These are phyloP conservation scores for Cheumatopsyche charites DNA, from an alignment of 1,140 invertebrate genomes.

Conservation along the genomic window DNA sequence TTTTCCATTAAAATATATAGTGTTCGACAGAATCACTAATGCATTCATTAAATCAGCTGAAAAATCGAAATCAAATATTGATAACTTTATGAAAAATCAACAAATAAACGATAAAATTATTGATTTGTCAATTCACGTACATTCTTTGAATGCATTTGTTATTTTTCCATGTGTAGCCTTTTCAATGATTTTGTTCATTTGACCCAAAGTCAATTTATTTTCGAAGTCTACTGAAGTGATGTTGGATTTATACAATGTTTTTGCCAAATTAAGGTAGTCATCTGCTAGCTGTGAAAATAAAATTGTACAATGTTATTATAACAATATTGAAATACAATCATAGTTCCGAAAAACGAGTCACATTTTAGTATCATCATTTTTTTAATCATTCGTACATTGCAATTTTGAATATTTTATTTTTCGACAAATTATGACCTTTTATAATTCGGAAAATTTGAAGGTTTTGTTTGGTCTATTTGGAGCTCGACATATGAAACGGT, in stretches of 20 bases:
- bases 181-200: neutral
- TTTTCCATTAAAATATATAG: conserved; percentile 81
- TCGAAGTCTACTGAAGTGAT: neutral
- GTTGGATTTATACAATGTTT: neutral
- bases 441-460: too few species aligned
- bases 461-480: too few species aligned
- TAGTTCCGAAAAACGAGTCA: too few species aligned
- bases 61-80: conserved; percentile 1
- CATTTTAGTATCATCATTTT: too few species aligned
- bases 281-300: neutral
- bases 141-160: neutral
- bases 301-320: too few species aligned
- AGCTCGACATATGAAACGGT: too few species aligned
- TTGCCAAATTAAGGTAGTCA: neutral
- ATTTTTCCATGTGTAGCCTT: neutral
- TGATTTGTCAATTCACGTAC: neutral
- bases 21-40: conserved; percentile 75
- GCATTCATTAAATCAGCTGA: conserved; percentile 63
- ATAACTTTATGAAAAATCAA: neutral
- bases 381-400: too few species aligned
- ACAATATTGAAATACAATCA: too few species aligned
- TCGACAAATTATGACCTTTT: too few species aligned
- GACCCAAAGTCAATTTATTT: neutral
- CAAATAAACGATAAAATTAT: neutral
- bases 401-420: too few species aligned